Evolutionary conservation across 2,797 vertebrate species (phyloP).

Genomic region (Poecile montanus): DNA sequence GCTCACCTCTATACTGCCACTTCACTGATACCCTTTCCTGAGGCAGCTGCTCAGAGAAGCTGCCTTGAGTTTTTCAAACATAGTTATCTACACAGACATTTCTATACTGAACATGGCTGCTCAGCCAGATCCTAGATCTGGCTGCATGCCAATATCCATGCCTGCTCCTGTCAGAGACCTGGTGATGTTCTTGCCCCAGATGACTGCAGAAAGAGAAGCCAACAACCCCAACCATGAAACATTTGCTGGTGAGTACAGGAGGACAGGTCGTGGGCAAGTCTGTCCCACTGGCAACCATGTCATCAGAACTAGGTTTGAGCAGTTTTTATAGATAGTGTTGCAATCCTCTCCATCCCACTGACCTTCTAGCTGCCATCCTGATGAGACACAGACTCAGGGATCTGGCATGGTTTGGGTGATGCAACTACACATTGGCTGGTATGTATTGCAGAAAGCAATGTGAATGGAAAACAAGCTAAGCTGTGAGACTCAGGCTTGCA

Average conservation of each 20-base stretch:
- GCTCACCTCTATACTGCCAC: background rate
- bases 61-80: accelerated
- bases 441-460: background rate
- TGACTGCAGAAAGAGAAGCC: background rate
- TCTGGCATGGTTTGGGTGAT: background rate
- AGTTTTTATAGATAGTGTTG: background rate
- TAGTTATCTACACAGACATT: background rate
- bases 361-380: background rate
- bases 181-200: background rate
- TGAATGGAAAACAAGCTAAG: background rate
- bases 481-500: background rate
- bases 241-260: background rate
- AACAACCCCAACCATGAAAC: background rate
- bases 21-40: background rate
- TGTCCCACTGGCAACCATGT: background rate
- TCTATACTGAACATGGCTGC: background rate
- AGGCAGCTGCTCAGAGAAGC: background rate
- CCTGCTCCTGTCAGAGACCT: background rate
- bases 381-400: background rate
- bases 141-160: background rate
- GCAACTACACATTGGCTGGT: background rate
- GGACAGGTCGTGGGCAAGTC: accelerated
- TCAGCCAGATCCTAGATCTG: accelerated
- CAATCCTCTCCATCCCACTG: background rate
- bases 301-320: background rate